phyloP scores from a whole-genome alignment of 2,797 vertebrate genomes.

The Pseudomugil tenellus region DNA sequence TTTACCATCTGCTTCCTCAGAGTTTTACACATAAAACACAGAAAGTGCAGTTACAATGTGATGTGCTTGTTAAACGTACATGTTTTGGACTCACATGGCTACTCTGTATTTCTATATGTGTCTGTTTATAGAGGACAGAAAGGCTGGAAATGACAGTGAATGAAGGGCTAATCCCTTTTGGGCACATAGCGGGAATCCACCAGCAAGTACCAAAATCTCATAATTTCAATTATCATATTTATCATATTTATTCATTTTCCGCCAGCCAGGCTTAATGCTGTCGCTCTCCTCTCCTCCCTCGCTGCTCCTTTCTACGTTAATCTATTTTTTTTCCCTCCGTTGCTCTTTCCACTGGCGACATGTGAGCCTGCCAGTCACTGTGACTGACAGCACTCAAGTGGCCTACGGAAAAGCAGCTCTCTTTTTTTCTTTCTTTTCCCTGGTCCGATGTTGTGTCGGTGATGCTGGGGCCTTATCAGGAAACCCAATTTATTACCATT shows the following conservation, averaged over 20 bases:
- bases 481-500: constrained; percentile 82
- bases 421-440: constrained; percentile 45
- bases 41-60: constrained; percentile 34
- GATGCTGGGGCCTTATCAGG: constrained; percentile 78
- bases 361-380: constrained; percentile 76
- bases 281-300: constrained; percentile 45
- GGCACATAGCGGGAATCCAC: constrained; percentile 73
- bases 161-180: constrained; percentile 77
- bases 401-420: constrained; percentile 74
- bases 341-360: constrained; percentile 74
- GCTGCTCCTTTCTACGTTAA: constrained; percentile 65
- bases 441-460: constrained; percentile 57
- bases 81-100: constrained; percentile 32
- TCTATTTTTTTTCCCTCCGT: constrained; percentile 72
- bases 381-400: constrained; percentile 85
- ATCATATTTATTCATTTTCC: constrained; percentile 83
- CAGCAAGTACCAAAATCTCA: constrained; percentile 79
- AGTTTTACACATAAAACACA: constrained; percentile 57
- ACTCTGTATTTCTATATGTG: constrained; percentile 18
- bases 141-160: constrained; percentile 75
- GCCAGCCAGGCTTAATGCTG: constrained; percentile 71
- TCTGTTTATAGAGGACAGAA: constrained; percentile 33
- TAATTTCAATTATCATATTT: constrained; percentile 86
- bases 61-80: constrained; percentile 39
- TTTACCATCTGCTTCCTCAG: constrained; percentile 47